These are phyloP conservation scores for Scaptomyza montana DNA, from an alignment of 1,140 invertebrate genomes.

Conservation along the genomic window DNA sequence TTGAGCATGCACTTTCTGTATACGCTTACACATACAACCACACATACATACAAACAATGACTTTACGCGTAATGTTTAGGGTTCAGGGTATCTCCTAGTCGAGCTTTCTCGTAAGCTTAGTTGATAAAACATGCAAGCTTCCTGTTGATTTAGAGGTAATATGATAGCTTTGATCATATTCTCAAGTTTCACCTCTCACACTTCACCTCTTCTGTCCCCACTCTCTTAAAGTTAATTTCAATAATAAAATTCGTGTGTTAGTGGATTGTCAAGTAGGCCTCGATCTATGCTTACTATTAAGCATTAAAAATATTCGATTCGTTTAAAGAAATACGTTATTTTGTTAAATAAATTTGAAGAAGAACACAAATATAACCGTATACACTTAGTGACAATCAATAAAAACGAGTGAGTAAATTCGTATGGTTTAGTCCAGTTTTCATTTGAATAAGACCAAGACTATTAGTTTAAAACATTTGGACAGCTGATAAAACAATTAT, in stretches of 20 bases:
- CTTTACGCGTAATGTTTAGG: too few relatives aligned
- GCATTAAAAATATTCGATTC: conserved; percentile 5
- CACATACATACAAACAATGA: too few relatives aligned
- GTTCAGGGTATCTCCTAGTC: too few relatives aligned
- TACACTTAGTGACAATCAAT: neutral
- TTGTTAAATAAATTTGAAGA: neutral
- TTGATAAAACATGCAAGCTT: too few relatives aligned
- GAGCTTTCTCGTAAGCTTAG: too few relatives aligned
- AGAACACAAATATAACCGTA: neutral
- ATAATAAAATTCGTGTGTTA: neutral
- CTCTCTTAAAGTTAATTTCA: neutral
- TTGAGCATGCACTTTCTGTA: too few relatives aligned
- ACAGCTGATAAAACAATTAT: conserved; percentile 31
- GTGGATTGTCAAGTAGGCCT: neutral
- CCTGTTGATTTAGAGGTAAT: too few relatives aligned
- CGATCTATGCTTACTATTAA: neutral
- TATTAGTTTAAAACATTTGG: conserved; percentile 24
- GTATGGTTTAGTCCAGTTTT: neutral
- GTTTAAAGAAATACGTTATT: neutral
- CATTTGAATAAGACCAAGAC: neutral
- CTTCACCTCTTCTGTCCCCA: too few relatives aligned
- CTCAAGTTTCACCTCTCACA: too few relatives aligned
- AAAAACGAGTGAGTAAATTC: neutral
- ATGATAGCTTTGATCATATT: too few relatives aligned
- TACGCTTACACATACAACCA: too few relatives aligned